Conservation (phyloP, 1,140 invertebrate species). For the Eurosta solidaginis region DNA sequence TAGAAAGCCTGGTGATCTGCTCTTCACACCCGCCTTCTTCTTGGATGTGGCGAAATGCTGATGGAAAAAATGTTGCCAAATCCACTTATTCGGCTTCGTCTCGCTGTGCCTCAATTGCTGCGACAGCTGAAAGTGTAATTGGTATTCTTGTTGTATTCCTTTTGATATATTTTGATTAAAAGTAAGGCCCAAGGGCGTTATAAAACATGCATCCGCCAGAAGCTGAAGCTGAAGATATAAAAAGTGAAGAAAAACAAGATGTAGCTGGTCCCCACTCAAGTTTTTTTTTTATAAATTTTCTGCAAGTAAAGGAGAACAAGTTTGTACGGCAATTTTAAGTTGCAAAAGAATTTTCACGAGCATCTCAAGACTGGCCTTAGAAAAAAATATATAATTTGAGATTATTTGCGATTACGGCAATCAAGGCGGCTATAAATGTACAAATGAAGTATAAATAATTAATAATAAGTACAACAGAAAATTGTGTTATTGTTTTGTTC, state of each 20-base stretch:
- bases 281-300: not conserved
- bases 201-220: constrained; percentile 7
- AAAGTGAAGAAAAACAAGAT: not conserved
- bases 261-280: not conserved
- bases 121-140: not conserved
- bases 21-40: no score
- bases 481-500: no score
- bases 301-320: not conserved
- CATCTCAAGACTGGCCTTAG: not conserved
- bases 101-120: not conserved
- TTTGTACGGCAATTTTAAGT: not conserved
- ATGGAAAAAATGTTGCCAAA: not conserved
- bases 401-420: not conserved
- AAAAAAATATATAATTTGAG: not conserved
- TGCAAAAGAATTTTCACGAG: not conserved
- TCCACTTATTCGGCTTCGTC: not conserved
- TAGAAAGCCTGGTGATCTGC: not conserved
- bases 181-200: constrained; percentile 1
- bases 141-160: not conserved
- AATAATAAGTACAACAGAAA: no score
- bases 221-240: not conserved
- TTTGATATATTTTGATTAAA: constrained; percentile 26
- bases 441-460: no score
- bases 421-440: no score
- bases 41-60: not conserved